These are phyloP conservation scores for Rhabdornis inornatus DNA, from an alignment of 2,113 vertebrate species.

Conservation along the genomic window DNA sequence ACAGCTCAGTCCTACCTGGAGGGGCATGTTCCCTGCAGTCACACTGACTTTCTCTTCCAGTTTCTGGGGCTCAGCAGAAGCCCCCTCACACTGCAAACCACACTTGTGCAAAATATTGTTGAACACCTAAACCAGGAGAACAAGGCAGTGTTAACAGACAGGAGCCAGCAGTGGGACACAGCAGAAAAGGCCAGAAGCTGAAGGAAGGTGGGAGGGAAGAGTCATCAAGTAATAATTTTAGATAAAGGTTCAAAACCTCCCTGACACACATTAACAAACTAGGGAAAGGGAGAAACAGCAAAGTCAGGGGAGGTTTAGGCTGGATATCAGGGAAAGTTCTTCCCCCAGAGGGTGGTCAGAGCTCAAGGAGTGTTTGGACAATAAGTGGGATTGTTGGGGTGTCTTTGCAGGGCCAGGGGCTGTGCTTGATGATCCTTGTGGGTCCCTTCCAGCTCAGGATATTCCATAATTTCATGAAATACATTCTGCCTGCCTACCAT, in stretches of 20 bases:
- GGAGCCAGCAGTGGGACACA: not conserved
- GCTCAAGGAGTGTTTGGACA: not conserved
- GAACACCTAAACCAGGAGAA: conserved; percentile 79
- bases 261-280: not conserved
- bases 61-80: conserved; percentile 81
- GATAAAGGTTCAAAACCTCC: not conserved
- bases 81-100: conserved; percentile 83
- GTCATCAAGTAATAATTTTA: not conserved
- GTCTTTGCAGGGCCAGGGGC: not conserved
- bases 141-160: not conserved
- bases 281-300: not conserved
- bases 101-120: conserved; percentile 84
- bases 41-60: conserved; percentile 74
- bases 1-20: conserved; percentile 72
- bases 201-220: not conserved
- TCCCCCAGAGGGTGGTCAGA: not conserved
- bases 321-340: not conserved
- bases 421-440: not conserved
- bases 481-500: not conserved
- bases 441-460: not conserved
- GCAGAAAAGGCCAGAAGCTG: not conserved
- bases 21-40: conserved; percentile 82
- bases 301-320: not conserved
- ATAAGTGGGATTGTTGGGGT: not conserved
- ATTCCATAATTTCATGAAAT: not conserved